phyloP scores from a whole-genome alignment of 2,888 invertebrate genomes.

The Sinelater perroti region DNA sequence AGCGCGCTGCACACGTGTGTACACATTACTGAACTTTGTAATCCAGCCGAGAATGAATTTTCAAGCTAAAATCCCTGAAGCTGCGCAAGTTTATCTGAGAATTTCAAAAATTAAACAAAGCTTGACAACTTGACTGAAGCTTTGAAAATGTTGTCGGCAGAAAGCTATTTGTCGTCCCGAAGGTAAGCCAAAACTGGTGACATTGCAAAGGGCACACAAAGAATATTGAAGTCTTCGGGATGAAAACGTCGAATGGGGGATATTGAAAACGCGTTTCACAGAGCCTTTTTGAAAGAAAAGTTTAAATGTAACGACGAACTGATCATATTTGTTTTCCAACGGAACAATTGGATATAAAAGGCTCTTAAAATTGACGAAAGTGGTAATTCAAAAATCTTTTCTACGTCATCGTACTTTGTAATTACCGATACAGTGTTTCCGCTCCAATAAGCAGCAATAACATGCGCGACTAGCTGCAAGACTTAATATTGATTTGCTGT shows the following conservation, averaged over 20 bases:
- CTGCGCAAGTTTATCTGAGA: neutral
- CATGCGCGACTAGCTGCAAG: neutral
- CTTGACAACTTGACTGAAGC: neutral
- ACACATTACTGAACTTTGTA: conserved; percentile 15
- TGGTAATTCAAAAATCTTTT: no score
- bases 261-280: conserved; percentile 8
- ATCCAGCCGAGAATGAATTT: conserved; percentile 10
- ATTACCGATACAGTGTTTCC: no score
- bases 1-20: conserved; percentile 10
- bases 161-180: no score
- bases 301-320: no score
- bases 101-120: conserved; percentile 5
- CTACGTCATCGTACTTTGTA: no score
- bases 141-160: neutral
- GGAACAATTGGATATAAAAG: no score
- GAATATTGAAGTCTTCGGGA: conserved; percentile 1
- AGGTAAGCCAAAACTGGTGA: no score
- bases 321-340: no score
- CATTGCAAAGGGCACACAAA: neutral
- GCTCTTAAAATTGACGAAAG: no score
- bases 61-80: conserved; percentile 3
- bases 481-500: neutral
- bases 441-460: conserved; percentile 1
- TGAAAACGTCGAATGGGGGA: conserved; percentile 6
- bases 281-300: no score